Evolutionary conservation across 1,140 invertebrate genomes (phyloP), one percentile per base, ranked within the genome.

Genomic region (Anastrepha obliqua): DNA sequence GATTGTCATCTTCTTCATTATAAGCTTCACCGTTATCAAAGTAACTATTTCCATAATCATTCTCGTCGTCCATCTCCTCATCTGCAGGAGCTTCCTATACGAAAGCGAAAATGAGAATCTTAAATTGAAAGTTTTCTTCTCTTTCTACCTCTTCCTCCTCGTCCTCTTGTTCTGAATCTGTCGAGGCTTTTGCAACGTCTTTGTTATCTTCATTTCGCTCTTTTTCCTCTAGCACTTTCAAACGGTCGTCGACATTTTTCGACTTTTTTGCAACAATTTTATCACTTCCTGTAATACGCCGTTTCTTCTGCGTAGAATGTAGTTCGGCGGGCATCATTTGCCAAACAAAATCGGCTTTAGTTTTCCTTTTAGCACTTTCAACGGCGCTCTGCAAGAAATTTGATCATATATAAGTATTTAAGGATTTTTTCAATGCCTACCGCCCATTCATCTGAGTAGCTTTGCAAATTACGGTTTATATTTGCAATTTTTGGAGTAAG

Each of bases 1-100:
- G 92, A 92, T 97, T 97, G 90, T 98, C 97, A 91, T 98, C 97
- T 90, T 98, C 97, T 89, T 98, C 97, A 90, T 97, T 95, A 93
- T 97, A 97, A 47, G 94, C 95, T 93, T 98, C 97, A 17, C 97
- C 97, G 94, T 98, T 97, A 92, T 98, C 97, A 93, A 98, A 98
- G 91, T 97, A 97, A 91, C 95, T 97, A 90, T 96, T 96, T 3
- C 95, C 95, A 93, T 97, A 97, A 93, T 96, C 96, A n/a, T 96
- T 96, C 39, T 96, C 96, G 89, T 96, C 95, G 89, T 96, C 96
- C 95, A 96, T 96, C 90, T 96, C 95, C 89, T 96, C 95, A 88
- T 96, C 95, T 42, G 93, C 78, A 42, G 95, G 94, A 1, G 95
- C 94, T 20, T 94, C 94, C 29, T 94, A 0, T 90, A 87, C 92